phyloP scores from a whole-genome alignment of 2,797 vertebrate genomes.

The Sebastes glaucus region DNA sequence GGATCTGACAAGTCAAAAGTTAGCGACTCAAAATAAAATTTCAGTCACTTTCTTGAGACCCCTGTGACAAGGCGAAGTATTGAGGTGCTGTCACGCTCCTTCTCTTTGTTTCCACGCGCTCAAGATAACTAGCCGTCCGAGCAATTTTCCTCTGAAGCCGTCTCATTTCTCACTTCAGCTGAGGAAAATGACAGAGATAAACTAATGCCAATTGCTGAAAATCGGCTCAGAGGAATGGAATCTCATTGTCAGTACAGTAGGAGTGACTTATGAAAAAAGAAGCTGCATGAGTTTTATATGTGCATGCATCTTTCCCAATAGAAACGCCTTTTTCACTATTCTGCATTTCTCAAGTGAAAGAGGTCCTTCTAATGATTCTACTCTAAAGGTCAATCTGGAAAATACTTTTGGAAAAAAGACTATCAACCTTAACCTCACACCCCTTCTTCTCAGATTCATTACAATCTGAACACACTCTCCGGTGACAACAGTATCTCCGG shows the following conservation, averaged over 20 bases:
- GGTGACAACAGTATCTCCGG: not conserved
- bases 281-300: not conserved
- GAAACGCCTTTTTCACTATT: not conserved
- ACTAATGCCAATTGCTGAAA: constrained; percentile 34
- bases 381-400: not conserved
- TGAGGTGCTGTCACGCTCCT: constrained; percentile 47
- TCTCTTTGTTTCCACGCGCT: constrained; percentile 67
- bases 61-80: constrained; percentile 69
- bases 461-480: not conserved
- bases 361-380: not conserved
- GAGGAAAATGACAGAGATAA: constrained; percentile 48
- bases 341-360: not conserved
- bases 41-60: constrained; percentile 77
- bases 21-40: constrained; percentile 84
- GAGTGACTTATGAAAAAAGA: constrained; percentile 16
- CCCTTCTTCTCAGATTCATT: not conserved
- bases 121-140: constrained; percentile 63
- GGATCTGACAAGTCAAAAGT: constrained; percentile 86
- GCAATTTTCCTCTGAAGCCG: constrained; percentile 48
- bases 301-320: not conserved
- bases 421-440: not conserved
- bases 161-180: constrained; percentile 51
- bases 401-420: not conserved
- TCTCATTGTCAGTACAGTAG: constrained; percentile 14
- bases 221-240: constrained; percentile 22